Evolutionary conservation across 2,113 vertebrate species (phyloP), one percentile per base, ranked within the genome.

Genomic region (Cynopterus brachyotis): DNA sequence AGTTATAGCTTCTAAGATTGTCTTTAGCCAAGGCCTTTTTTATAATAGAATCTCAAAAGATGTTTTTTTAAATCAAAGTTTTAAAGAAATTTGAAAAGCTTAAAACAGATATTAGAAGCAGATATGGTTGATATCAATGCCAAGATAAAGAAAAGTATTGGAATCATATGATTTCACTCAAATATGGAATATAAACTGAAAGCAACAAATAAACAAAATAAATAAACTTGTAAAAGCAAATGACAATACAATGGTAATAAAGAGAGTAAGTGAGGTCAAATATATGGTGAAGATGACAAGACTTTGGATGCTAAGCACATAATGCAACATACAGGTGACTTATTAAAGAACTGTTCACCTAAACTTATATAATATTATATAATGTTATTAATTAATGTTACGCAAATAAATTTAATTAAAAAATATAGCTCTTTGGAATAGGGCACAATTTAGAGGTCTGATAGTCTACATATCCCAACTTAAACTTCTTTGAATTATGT

Each of bases 21-120:
- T 47, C 64, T 70, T 69, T 87, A 91, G 57, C 13, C 20, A 42
- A 42, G 55, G 32, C 30, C 28, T 85, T 96, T 95, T 83, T 55
- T 79, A 19, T 4, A 79, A 19, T 73, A 55, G 37, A 93, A 59
- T 87, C 55, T 94, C 76, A 20, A 81, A 84, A 64, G 5, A 55
- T 78, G 6, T 28, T 91, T 95, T 95, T 72, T 73, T 89, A 89
- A 82, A 60, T 82, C 37, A 50, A 47, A 24, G 84, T 66, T 72
- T 89, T 69, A 86, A 92, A 75, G 5, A 82, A 87, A 91, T 67
- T 60, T 78, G 26, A 28, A 85, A 72, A 26, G 7, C n/a, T 95
- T 86, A 45, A 91, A 82, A 19, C 35, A 92, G 11, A 45, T 64
- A 24, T 1, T 55, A 85, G 28, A 70, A 92, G 12, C 13, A 85